Percentiles rank a stretch among this genome's conserved stretches.
phyloP scores from a whole-genome alignment of 2,113 vertebrate species.

The Menidia beryllina region DNA sequence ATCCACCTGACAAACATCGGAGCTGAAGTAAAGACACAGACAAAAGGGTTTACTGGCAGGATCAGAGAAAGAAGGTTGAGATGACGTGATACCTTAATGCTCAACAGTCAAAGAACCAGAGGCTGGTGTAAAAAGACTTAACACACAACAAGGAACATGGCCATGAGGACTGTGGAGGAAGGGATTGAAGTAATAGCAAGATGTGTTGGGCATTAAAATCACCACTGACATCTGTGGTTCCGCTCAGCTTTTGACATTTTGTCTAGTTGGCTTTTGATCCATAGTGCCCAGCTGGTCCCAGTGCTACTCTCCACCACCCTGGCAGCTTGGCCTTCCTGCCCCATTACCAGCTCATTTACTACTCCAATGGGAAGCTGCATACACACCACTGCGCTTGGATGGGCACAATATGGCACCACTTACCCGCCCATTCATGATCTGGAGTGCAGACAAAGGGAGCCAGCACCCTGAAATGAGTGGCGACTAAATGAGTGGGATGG shows the following conservation, averaged over 20 bases:
- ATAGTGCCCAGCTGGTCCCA: slow-evolving; percentile 68
- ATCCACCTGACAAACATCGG: slow-evolving; percentile 42
- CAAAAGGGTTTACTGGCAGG: slow-evolving; percentile 16
- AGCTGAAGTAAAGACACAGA: slow-evolving; percentile 43
- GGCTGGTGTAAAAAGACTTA: slow-evolving; percentile 25
- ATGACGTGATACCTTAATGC: slow-evolving; percentile 31
- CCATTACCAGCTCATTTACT: slow-evolving; percentile 79
- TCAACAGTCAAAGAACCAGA: slow-evolving; percentile 32
- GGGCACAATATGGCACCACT: slow-evolving; percentile 81
- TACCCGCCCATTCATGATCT: slow-evolving; percentile 71
- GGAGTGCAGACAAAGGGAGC: slow-evolving; percentile 43
- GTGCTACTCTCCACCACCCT: slow-evolving; percentile 55
- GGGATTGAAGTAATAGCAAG: slow-evolving; percentile 4
- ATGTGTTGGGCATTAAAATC: slow-evolving; percentile 34
- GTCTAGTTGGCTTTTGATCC: slow-evolving; percentile 70
- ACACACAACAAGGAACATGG: slow-evolving; percentile 10
- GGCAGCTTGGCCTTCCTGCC: slow-evolving; percentile 68
- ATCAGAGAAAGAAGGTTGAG: slow-evolving; percentile 12
- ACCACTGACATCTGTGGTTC: slow-evolving; percentile 19
- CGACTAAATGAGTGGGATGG: slow-evolving; percentile 50
- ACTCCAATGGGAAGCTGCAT: slow-evolving; percentile 69
- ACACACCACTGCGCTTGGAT: slow-evolving; percentile 74
- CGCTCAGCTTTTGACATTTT: slow-evolving; percentile 4
- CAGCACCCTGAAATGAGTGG: slow-evolving; percentile 47
- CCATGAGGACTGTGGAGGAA: slow-evolving; percentile 25